Percentiles rank a stretch among this genome's conserved stretches.
Conservation (phyloP, 2,113 vertebrate species). For the Gracilinanus agilis region DNA sequence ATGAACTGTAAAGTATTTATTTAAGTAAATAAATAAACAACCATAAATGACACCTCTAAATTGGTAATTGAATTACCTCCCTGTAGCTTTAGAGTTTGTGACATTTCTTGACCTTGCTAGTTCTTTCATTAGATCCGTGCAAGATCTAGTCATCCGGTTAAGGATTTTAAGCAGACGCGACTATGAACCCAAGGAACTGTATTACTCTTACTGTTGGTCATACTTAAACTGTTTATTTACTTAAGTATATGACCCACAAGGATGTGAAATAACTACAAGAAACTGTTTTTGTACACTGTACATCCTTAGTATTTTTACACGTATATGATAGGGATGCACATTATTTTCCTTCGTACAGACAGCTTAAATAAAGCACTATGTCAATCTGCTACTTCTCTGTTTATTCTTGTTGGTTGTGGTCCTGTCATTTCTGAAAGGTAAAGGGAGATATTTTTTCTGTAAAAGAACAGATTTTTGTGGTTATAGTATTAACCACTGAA, state of each 20-base stretch:
- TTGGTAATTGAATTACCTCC: conserved; percentile 92
- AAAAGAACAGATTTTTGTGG: conserved; percentile 76
- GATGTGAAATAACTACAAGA: conserved; percentile 94
- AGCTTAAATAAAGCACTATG: conserved; percentile 99
- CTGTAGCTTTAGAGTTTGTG: conserved; percentile 95
- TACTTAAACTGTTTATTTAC: conserved; percentile 88
- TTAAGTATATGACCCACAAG: conserved; percentile 90
- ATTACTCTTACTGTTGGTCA: conserved; percentile 88
- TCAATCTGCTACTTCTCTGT: conserved; percentile 90
- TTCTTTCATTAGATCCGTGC: conserved; percentile 89
- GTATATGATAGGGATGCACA: conserved; percentile 96
- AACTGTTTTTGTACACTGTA: conserved; percentile 98
- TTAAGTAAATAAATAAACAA: conserved; percentile 88
- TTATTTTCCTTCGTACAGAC: conserved; percentile 98
- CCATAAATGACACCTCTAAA: conserved; percentile 84
- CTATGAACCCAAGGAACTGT: conserved; percentile 87
- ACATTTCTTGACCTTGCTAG: conserved; percentile 92
- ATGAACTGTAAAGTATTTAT: conserved; percentile 98
- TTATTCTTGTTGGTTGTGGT: conserved; percentile 84
- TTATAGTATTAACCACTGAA: conserved; percentile 62
- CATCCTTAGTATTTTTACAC: conserved; percentile 99
- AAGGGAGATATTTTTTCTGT: conserved; percentile 68
- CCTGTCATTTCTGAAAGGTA: conserved; percentile 81
- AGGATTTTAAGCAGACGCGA: conserved; percentile 89
- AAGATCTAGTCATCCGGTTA: conserved; percentile 91